Conservation (phyloP, 2,797 vertebrate species). For the Chaenodraco wilsoni region DNA sequence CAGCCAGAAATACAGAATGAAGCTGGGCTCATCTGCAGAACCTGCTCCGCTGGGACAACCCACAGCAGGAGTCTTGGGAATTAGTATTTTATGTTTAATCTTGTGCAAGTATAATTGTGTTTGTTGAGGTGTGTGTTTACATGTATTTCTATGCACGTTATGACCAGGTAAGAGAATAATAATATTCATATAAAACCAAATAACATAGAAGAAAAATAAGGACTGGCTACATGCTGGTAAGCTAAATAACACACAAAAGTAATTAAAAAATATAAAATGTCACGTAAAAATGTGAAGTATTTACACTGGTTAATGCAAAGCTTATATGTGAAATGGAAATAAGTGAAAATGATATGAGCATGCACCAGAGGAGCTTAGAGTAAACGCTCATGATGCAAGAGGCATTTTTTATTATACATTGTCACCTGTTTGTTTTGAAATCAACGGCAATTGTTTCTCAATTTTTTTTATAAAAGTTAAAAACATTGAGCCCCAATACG, state of each 20-base stretch:
- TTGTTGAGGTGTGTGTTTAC: constrained; percentile 9
- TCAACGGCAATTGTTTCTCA: neutral
- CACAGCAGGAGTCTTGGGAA: neutral
- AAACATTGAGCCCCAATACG: neutral
- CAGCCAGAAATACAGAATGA: constrained; percentile 52
- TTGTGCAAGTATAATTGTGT: neutral
- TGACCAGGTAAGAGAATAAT: constrained; percentile 22
- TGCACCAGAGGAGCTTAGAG: neutral
- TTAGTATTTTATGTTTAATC: constrained; percentile 6
- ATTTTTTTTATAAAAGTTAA: neutral
- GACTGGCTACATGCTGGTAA: neutral
- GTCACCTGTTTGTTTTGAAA: neutral
- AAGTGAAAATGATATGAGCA: neutral
- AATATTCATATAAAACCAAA: constrained; percentile 1
- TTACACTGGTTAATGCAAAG: too few relatives aligned
- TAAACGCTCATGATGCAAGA: neutral
- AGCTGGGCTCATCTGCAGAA: constrained; percentile 38
- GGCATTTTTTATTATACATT: neutral
- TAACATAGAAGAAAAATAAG: constrained; percentile 31
- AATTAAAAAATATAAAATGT: neutral
- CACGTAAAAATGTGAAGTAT: too few relatives aligned
- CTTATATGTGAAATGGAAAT: too few relatives aligned
- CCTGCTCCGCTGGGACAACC: constrained; percentile 11
- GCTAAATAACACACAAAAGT: neutral
- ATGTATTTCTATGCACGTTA: neutral